Evolutionary conservation across 2,888 invertebrate genomes (phyloP), one percentile per base, ranked within the genome.

Genomic region (Pammene fasciana): DNA sequence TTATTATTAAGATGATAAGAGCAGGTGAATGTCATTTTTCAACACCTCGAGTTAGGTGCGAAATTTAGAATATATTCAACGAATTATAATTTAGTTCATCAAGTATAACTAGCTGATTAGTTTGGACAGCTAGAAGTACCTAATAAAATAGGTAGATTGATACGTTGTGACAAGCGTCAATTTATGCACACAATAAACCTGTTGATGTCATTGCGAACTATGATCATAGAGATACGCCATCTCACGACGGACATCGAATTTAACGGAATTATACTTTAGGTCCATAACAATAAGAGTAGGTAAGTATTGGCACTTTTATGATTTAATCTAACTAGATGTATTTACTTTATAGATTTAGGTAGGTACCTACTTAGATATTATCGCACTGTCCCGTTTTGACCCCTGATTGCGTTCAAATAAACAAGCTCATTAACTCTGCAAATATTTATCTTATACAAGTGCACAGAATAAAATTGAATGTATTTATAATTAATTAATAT

Each of bases 171-270:
- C 62, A 68, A 36, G 68, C 46, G 62, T 56, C 41, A 57, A 64
- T 50, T 64, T 45, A 55, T 59, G 54, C 54, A 18, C n/a, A 55
- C 41, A 56, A 56, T 45, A 52, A 50, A 18, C 56, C 54, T 18
- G 36, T 68, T 60, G 68, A 60, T 65, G 59, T 16, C 9, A 57
- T 60, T 54, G 34, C 54, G 65, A 54, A 60, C 46, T 65, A 65
- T 43, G 41, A 14, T 3, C 8, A 13, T 8, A 52, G 11, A 52
- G 54, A 54, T 54, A 54, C 26, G 34, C 54, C 54, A 54, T 54
- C 54, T 54, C 34, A 54, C 54, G 54, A 34, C 34, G 26, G 7
- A 18, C 6, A 8, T 13, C 7, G n/a, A 34, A n/a, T 54, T 18
- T 26, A 26, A 54, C 7, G 34, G 16, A 34, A 36, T n/a, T 34